Evolutionary conservation across 1,140 invertebrate genomes (phyloP), one percentile per base, ranked within the genome.

Genomic region (Telenomus remus): DNA sequence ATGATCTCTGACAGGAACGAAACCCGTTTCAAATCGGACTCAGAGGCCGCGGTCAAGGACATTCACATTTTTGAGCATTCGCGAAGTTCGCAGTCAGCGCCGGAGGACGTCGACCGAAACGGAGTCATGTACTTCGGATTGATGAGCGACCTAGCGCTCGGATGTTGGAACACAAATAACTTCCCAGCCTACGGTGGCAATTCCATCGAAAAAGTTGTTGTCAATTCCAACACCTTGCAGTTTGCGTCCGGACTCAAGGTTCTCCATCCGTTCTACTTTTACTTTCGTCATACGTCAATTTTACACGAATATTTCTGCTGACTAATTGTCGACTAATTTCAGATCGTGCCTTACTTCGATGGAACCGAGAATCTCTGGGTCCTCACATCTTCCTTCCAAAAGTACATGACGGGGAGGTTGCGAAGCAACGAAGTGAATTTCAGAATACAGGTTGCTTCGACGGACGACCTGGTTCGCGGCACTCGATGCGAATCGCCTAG

Each of bases 201-300:
- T 0, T 81, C 80, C 37, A 79, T 80, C 61, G 88, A 91, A 57
- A 82, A 85, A 33, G 61, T 92, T 0, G 86, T 89, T 3, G 68
- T 85, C 0, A 86, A 92, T 74, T 77, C 71, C 13, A 86, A 91
- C 27, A 92, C 90, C 0, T 61, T 93, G 34, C 91, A 92, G 77
- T 94, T 94, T 77, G 87, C 91, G 0, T 93, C 92, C 65, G 93
- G 93, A 10, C 71, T 94, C 0, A 94, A 94, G 87, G 89, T 90
- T 71, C 19, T 43, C 1, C 19, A 27, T 27, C n/a, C 35, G 27
- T 15, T n/a, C 35, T 15, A 19, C 10, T 42, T 39, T 16, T 39
- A 37, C 15, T 9, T 16, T 34, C 12, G 11, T 37, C 13, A 19
- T 47, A 16, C 11, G 35, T 46, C 9, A 9, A 46, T 27, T 42